Percentiles rank a stretch among this genome's conserved stretches.
phyloP scores from a whole-genome alignment of 2,888 invertebrate species.

The Nomada lathburiana region DNA sequence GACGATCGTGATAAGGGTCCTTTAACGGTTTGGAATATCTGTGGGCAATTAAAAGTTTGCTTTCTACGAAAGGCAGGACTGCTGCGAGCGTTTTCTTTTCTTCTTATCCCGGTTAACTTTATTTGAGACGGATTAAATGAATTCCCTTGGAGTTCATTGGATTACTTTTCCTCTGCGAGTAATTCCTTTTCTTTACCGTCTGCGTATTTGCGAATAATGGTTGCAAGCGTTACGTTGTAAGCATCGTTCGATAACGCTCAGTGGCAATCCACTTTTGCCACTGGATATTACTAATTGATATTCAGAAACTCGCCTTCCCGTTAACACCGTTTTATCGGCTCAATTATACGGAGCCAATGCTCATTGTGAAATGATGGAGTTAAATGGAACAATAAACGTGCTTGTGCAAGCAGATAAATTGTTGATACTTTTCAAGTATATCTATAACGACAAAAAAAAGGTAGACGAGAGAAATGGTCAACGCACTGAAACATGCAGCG shows the following conservation, averaged over 20 bases:
- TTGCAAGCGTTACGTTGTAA: neutral
- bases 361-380: neutral
- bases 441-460: no score
- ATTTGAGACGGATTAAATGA: neutral
- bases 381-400: no score
- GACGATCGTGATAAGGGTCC: conserved; percentile 11
- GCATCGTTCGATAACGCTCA: neutral
- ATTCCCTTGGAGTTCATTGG: neutral
- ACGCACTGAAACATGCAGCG: no score
- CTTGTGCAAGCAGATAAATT: neutral
- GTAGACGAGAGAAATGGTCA: no score
- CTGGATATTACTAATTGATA: conserved; percentile 21
- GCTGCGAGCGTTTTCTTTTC: neutral
- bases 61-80: neutral
- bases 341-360: neutral
- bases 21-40: neutral
- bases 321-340: neutral
- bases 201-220: neutral
- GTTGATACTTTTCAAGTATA: neutral
- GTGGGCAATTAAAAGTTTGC: conserved; percentile 22
- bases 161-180: no score
- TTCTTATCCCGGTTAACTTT: neutral
- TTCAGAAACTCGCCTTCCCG: conserved; percentile 1
- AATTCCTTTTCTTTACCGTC: no score
- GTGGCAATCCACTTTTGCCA: neutral